Evolutionary conservation across 2,113 vertebrate species (phyloP), one percentile per base, ranked within the genome.

Genomic region (Lycaon pictus): DNA sequence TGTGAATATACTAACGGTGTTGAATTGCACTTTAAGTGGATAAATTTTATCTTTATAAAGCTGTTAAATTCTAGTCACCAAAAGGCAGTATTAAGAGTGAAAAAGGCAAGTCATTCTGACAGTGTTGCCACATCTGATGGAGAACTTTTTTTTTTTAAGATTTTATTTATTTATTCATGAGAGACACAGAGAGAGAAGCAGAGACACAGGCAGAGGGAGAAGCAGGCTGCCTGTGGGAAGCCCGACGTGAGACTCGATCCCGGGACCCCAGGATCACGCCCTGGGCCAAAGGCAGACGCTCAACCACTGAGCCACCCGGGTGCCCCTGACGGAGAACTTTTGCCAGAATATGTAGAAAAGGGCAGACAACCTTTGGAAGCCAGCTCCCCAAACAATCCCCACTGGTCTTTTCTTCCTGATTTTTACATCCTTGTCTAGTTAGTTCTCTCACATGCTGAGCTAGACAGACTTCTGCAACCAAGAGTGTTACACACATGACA

Each of bases 11-110:
- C 55, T 63, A 63, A 95, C 43, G 15, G 20, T 32, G 69, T 16
- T 76, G 74, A 69, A 79, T 43, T 95, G 5, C 5, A 72, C 7
- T 69, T 87, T 84, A 93, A 72, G 22, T 37, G 71, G 92, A 74
- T 51, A 12, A 23, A 81, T 95, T 82, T 93, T 88, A 71, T 81
- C 65, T 88, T 82, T 82, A 82, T 83, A 88, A 60, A 83, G 65
- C 58, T 29, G 2, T 83, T 60, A 86, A 80, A 25, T 63, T 93
- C 60, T 53, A 27, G n/a, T 77, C 62, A 62, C 53, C 20, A 29
- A 95, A 84, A 92, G 32, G 29, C 69, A 83, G 23, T n/a, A 25
- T 16, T 27, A 76, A 82, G 32, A 79, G 65, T 65, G 56, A 35
- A 83, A 82, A 88, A 13, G 20, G 35, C 72, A 69, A 58, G 35